phyloP scores from a whole-genome alignment of 2,113 vertebrate genomes.

The Etia nguti region DNA sequence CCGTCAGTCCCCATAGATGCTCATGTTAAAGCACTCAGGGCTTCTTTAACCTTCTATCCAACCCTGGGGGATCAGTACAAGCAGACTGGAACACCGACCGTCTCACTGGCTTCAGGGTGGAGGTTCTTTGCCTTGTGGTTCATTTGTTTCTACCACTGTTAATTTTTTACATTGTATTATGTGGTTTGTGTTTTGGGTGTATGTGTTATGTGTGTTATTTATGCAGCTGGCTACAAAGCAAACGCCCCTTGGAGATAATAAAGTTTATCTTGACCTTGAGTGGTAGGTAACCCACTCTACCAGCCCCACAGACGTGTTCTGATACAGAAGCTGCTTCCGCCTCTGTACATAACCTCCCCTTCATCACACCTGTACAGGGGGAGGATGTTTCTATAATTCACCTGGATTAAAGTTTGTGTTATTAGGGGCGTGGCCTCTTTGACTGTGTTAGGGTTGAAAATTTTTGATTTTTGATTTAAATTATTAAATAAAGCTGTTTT shows the following conservation, averaged over 20 bases:
- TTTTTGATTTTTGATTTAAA: neutral
- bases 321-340: too few relatives aligned
- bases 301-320: too few relatives aligned
- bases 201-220: neutral
- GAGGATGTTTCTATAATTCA: neutral
- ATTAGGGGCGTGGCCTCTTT: neutral
- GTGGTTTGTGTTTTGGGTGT: neutral
- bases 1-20: neutral
- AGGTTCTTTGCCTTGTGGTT: neutral
- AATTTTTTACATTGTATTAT: neutral
- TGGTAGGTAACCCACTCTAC: neutral
- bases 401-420: neutral
- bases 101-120: neutral
- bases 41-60: neutral
- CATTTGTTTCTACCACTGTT: neutral
- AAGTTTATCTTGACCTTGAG: neutral
- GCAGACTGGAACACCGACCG: neutral
- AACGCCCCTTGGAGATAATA: neutral
- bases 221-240: neutral
- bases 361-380: neutral
- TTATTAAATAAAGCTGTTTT: neutral
- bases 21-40: neutral
- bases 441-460: neutral
- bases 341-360: neutral
- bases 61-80: neutral